Conservation (phyloP, 1,140 invertebrate genomes). For the Gerris buenoi region DNA sequence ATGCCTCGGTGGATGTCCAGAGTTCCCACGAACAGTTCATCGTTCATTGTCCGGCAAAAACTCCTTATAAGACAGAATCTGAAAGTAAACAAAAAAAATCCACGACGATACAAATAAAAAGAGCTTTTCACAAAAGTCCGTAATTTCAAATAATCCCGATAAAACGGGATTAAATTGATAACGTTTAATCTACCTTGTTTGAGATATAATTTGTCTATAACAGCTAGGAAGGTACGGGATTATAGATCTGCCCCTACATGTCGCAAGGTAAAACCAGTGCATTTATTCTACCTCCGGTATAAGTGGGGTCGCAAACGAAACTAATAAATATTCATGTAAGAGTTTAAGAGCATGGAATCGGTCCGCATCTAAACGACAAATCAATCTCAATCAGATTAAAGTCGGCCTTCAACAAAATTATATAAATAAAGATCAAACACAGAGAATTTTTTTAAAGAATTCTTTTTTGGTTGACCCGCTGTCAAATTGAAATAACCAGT, state of each 20-base stretch:
- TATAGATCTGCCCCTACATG: not conserved
- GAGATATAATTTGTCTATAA: not conserved
- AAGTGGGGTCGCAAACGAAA: no score
- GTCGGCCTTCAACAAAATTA: no score
- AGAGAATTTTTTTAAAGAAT: no score
- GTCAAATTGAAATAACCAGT: no score
- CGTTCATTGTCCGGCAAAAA: not conserved
- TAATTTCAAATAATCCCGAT: not conserved
- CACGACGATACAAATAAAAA: not conserved
- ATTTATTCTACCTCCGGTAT: no score
- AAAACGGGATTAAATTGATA: not conserved
- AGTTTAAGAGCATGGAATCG: no score
- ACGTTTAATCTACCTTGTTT: not conserved
- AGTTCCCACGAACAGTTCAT: slow-evolving; percentile 36
- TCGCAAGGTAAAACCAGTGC: not conserved
- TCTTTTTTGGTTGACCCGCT: no score
- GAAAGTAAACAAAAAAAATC: not conserved
- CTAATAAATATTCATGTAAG: no score
- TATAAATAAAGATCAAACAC: no score
- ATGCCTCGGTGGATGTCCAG: slow-evolving; percentile 51
- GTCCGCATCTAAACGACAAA: no score
- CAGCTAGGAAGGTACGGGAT: not conserved
- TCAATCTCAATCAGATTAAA: no score
- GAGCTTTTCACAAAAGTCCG: no score
- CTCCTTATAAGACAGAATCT: not conserved